A percentile compares a stretch with the other conserved stretches of the same genome.
Conservation (phyloP, 2,888 invertebrate genomes). For the Aproaerema taeniolella region DNA sequence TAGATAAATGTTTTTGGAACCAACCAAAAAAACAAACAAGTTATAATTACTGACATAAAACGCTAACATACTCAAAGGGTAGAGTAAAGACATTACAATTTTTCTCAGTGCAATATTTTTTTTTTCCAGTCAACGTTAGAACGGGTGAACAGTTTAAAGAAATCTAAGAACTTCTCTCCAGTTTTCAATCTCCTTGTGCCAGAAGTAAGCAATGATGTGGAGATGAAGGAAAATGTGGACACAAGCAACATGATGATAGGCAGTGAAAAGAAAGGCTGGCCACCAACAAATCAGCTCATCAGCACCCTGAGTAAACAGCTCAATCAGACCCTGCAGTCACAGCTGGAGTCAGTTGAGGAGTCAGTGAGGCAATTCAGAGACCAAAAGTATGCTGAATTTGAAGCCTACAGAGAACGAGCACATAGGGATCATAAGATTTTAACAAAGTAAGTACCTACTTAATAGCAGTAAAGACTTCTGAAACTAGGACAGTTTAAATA, state of each 20-base stretch:
- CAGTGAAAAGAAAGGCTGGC: conserved; percentile 53
- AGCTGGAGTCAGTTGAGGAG: conserved; percentile 84
- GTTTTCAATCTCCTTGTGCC: conserved; percentile 83
- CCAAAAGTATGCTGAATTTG: conserved; percentile 85
- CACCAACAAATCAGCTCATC: conserved; percentile 73
- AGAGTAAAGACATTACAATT: too few species aligned
- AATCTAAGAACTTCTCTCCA: conserved; percentile 82
- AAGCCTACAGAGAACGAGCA: conserved; percentile 83
- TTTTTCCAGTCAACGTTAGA: conserved; percentile 73
- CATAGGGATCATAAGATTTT: conserved; percentile 84
- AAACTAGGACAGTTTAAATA: too few species aligned
- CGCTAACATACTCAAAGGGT: too few species aligned
- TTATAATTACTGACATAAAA: too few species aligned
- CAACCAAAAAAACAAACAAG: too few species aligned
- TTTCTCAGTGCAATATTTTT: neutral
- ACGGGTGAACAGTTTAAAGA: conserved; percentile 77
- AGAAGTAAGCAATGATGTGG: conserved; percentile 68
- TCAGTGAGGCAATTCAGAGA: conserved; percentile 85
- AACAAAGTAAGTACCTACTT: conserved; percentile 77
- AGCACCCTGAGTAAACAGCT: conserved; percentile 81
- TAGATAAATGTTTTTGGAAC: too few species aligned
- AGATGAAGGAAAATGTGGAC: conserved; percentile 68
- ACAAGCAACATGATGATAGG: conserved; percentile 49
- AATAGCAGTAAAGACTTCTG: too few species aligned
- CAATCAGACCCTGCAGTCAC: conserved; percentile 81